Evolutionary conservation across 2,888 invertebrate species (phyloP), one percentile per base, ranked within the genome.

Genomic region (Xestia sexstrigata): DNA sequence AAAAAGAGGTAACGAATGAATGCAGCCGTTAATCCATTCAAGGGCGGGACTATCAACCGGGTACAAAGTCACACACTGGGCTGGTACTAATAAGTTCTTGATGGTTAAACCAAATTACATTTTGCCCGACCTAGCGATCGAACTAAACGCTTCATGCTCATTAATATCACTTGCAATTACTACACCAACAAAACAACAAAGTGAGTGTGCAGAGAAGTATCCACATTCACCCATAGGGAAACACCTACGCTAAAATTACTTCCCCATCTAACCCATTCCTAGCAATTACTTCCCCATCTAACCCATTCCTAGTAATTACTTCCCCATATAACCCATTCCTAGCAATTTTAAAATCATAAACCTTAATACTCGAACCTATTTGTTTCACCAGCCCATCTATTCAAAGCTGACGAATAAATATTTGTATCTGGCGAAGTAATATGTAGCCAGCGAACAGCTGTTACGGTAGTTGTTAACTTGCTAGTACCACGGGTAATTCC

Each of bases 391-490:
- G 73, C 78, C 79, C 76, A 79, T 76, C 81, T 78, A 86, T 86
- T 86, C 73, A 87, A 78, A 77, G 72, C 68, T 70, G 49, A 26
- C 62, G 65, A 74, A 86, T 85, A 82, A 83, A 85, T 83, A 81
- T 85, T 83, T 79, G 78, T 80, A 30, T 69, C 65, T 60, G 20
- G 35, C 58, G 4, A 65, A 78, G 78, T 77, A 83, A 79, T 77
- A 83, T 79, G 79, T 82, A 78, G 72, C 63, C 23, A 49, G 47
- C 67, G 62, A 71, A 80, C 84, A 89, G 85, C 87, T 87, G 90
- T 87, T 89, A 82, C 88, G 77, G 82, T 87, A 89, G 87, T 89
- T 87, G 85, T 80, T 80, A 84, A 84, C 85, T 83, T 79, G 84
- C 86, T 84, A 88, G 84, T 86, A 87, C 78, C 80, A 78, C 63